Base-by-base conservation (phyloP, 2,888 invertebrate species). In the Ethmia dodecea region DNA sequence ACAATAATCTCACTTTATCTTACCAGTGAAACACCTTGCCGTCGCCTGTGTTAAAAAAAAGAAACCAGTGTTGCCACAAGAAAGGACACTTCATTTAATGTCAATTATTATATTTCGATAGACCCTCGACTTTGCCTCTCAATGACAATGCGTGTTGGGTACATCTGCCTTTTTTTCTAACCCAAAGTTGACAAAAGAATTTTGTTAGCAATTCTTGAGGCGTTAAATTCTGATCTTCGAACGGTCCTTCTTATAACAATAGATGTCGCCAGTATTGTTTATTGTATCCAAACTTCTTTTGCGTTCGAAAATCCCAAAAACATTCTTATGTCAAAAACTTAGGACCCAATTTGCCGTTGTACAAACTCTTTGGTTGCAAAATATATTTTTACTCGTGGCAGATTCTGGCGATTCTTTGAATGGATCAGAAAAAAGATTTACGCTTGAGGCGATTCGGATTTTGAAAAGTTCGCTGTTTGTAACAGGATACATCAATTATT, bases 41-140 rank as follows among this genome's bases (percentile, higher is more conserved):
- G n/a, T n/a, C n/a, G n/a, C n/a, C n/a, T n/a, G n/a, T n/a, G n/a
- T n/a, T n/a, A n/a, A n/a, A n/a, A n/a, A n/a, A n/a, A n/a, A n/a
- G n/a, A n/a, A n/a, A n/a, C n/a, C n/a, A n/a, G n/a, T n/a, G 26
- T 26, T 26, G 11, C 26, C 26, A 11, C 26, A 26, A 35, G 14
- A 28, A 4, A 26, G 14, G 34, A 37, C 37, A 40, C 37, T 40
- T 40, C 37, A 40, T 40, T 40, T 40, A 37, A 37, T 40, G 28
- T 28, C 37, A 37, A 40, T 40, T 40, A 40, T 40, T 37, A 35
- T 31, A 12, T 28, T 31, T 37, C 30, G 15, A 37, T 25, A 28
- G 25, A n/a, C 32, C 26, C 40, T 37, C 34, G 37, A 40, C 37
- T 34, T 40, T 20, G 29, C 37, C 40, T 33, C 33, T 35, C 15